Conservation (phyloP, 2,888 invertebrate species). For the Nysson spinosus region DNA sequence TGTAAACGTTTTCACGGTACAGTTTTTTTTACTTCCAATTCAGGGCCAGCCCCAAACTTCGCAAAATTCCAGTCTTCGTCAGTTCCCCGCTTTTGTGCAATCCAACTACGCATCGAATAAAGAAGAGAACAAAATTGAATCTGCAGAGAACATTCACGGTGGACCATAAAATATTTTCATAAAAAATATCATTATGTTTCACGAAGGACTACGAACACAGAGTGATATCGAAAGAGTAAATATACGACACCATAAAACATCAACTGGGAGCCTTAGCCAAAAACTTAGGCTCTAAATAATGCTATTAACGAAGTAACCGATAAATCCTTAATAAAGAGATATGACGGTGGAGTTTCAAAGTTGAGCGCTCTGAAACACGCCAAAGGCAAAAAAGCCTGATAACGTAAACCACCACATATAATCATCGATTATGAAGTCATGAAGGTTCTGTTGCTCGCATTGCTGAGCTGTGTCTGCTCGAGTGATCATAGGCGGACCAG, state of each 20-base stretch:
- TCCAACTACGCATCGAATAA: not conserved
- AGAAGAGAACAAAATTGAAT: not conserved
- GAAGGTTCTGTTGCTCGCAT: constrained; percentile 62
- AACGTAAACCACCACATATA: not conserved
- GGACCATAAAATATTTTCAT: too few species aligned
- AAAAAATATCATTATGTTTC: too few species aligned
- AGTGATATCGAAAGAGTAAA: too few species aligned
- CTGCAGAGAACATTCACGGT: not conserved
- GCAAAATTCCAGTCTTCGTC: not conserved
- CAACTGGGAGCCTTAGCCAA: too few species aligned
- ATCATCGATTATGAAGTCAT: constrained; percentile 66
- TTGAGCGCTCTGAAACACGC: too few species aligned
- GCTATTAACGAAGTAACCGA: too few species aligned
- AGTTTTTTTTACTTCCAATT: not conserved
- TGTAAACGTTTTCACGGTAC: not conserved
- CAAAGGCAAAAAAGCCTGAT: too few species aligned
- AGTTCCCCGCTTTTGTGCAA: not conserved
- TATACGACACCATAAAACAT: too few species aligned
- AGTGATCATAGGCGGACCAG: constrained; percentile 41
- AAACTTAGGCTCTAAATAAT: too few species aligned
- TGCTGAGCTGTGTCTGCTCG: constrained; percentile 62
- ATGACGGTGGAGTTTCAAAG: too few species aligned
- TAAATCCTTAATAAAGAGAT: too few species aligned
- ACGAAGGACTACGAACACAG: too few species aligned
- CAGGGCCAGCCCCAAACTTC: constrained; percentile 8